Percentiles rank a stretch among this genome's conserved stretches.
phyloP scores from a whole-genome alignment of 2,888 invertebrate species.

The Scrobipalpa atriplicella region DNA sequence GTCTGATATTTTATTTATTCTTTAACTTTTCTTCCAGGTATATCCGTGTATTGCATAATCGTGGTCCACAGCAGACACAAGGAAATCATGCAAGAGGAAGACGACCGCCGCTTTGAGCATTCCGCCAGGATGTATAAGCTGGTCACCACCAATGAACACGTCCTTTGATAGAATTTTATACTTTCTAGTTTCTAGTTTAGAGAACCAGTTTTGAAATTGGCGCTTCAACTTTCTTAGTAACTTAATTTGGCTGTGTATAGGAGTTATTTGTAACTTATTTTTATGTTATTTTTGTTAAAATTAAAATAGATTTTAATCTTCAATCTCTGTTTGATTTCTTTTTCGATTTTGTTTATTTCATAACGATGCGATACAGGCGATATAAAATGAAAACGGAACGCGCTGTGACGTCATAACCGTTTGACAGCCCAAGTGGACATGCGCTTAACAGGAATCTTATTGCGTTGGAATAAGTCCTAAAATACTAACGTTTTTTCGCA shows the following conservation, averaged over 20 bases:
- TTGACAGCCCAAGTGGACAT: not conserved
- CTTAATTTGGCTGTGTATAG: constrained; percentile 11
- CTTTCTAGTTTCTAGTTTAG: too few species aligned
- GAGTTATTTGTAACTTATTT: constrained; percentile 28
- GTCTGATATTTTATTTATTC: too few species aligned
- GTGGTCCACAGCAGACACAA: constrained; percentile 76
- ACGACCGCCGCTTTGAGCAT: constrained; percentile 58
- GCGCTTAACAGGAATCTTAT: not conserved
- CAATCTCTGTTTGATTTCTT: not conserved
- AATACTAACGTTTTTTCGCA: not conserved
- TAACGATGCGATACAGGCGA: not conserved
- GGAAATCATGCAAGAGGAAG: constrained; percentile 68
- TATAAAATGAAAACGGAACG: constrained; percentile 32
- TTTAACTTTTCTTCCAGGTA: constrained; percentile 48
- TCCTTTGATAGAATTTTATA: not conserved
- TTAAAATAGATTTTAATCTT: not conserved
- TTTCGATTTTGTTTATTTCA: not conserved
- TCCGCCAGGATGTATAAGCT: constrained; percentile 63
- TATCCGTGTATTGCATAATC: constrained; percentile 72
- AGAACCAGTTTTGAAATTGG: not conserved
- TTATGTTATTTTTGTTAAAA: not conserved
- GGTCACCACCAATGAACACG: constrained; percentile 50
- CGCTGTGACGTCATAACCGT: not conserved
- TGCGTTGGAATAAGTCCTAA: not conserved
- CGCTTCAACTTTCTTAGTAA: not conserved